A percentile compares a stretch with the other conserved stretches of the same genome.
These are phyloP conservation scores for Epinephelus awoara DNA, from an alignment of 2,797 vertebrate genomes.

Conservation along the genomic window DNA sequence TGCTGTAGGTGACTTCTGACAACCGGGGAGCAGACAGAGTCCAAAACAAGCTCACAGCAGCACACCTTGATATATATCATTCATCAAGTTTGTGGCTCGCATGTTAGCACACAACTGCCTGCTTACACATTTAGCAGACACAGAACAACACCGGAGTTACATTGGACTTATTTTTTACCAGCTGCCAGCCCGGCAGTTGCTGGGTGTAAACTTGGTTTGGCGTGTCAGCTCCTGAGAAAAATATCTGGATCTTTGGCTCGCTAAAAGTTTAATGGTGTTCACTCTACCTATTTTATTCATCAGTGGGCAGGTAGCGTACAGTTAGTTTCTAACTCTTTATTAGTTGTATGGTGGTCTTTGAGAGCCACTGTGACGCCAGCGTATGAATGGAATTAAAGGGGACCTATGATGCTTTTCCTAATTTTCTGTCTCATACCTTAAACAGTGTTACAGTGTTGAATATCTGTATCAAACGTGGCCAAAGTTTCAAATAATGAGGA, in stretches of 20 bases:
- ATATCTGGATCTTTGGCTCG: constrained; percentile 3
- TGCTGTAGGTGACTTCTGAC: constrained; percentile 42
- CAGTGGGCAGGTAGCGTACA: neutral
- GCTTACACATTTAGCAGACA: neutral
- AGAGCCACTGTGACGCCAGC: neutral
- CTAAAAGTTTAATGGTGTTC: constrained; percentile 6
- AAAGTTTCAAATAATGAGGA: too few species aligned
- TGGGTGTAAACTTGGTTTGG: neutral
- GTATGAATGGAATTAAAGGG: neutral
- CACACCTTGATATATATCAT: constrained; percentile 22
- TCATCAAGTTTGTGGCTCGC: constrained; percentile 19
- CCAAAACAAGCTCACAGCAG: constrained; percentile 34
- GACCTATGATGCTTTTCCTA: too few species aligned
- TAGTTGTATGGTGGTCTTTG: neutral
- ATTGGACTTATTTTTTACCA: neutral
- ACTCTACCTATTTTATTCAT: neutral
- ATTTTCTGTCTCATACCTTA: too few species aligned
- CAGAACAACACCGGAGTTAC: neutral
- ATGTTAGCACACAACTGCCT: neutral
- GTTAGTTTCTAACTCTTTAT: neutral
- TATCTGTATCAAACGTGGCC: too few species aligned
- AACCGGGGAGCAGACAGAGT: constrained; percentile 22
- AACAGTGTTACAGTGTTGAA: too few species aligned
- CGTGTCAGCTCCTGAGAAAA: neutral
- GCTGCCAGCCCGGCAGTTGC: neutral